Conservation (phyloP, 2,113 vertebrate species). For the Stercorarius parasiticus region DNA sequence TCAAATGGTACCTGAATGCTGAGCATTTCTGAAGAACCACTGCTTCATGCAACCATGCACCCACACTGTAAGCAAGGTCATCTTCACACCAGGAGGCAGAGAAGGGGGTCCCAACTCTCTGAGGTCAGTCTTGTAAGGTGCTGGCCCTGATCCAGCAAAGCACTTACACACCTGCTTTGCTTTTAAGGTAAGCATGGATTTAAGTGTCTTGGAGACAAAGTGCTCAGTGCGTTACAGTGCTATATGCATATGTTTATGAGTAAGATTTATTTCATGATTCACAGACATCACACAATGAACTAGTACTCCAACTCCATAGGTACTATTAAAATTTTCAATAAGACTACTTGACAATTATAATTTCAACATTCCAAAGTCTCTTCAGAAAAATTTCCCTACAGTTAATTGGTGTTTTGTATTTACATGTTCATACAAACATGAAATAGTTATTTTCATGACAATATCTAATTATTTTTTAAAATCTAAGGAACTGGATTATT, state of each 20-base stretch:
- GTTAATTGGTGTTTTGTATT: not conserved
- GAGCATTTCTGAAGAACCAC: not conserved
- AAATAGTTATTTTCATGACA: not conserved
- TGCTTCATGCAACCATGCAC: not conserved
- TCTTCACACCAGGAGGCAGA: not conserved
- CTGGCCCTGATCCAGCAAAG: constrained; percentile 21
- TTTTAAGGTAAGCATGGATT: not conserved
- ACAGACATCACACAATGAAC: not conserved
- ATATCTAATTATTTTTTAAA: not conserved
- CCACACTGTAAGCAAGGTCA: not conserved
- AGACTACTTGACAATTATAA: not conserved
- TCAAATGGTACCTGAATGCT: not conserved
- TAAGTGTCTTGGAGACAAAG: not conserved
- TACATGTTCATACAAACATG: not conserved
- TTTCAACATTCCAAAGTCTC: not conserved
- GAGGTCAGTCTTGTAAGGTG: not conserved
- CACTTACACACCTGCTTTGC: constrained; percentile 32
- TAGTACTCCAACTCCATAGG: not conserved
- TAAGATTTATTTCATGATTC: not conserved
- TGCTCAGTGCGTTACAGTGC: not conserved
- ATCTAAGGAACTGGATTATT: not conserved
- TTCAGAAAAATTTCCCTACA: not conserved
- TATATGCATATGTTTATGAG: not conserved
- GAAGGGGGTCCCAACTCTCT: not conserved
- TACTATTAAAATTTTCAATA: not conserved